Percentiles rank a stretch among this genome's conserved stretches.
Evolutionary conservation across 2,888 invertebrate genomes (phyloP).

Genomic region (Drosophila leonis): DNA sequence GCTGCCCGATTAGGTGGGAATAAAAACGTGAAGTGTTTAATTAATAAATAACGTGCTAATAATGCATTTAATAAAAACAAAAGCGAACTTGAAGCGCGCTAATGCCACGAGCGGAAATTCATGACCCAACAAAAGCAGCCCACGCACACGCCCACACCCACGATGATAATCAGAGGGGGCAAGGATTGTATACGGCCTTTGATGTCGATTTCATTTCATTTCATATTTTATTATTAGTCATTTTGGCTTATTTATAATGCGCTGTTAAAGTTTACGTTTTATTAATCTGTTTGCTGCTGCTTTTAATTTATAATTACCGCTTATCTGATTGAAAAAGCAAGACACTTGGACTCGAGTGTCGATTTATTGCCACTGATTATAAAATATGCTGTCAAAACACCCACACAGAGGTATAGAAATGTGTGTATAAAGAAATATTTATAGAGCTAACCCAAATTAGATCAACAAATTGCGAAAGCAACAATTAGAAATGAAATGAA

Average conservation of each 20-base stretch:
- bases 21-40: slow-evolving; percentile 75
- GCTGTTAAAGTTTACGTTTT: slow-evolving; percentile 76
- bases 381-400: slow-evolving; percentile 31
- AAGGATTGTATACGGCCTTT: slow-evolving; percentile 48
- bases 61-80: slow-evolving; percentile 68
- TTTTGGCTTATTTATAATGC: slow-evolving; percentile 76
- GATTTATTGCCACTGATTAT: slow-evolving; percentile 74
- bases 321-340: slow-evolving; percentile 76
- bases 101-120: slow-evolving; percentile 31
- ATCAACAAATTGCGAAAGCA: not conserved
- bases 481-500: not conserved
- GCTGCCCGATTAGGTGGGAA: slow-evolving; percentile 60
- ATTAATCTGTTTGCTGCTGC: slow-evolving; percentile 75
- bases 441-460: slow-evolving; percentile 1
- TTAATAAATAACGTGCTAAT: slow-evolving; percentile 80
- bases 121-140: slow-evolving; percentile 16
- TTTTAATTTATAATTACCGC: slow-evolving; percentile 79
- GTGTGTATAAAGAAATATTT: not conserved
- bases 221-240: slow-evolving; percentile 78
- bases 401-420: slow-evolving; percentile 1
- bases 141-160: slow-evolving; percentile 19
- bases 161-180: slow-evolving; percentile 25
- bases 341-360: slow-evolving; percentile 76
- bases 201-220: slow-evolving; percentile 63
- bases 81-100: slow-evolving; percentile 33